Evolutionary conservation across 2,888 invertebrate genomes (phyloP), one percentile per base, ranked within the genome.

Genomic region (Epiblema foenella): DNA sequence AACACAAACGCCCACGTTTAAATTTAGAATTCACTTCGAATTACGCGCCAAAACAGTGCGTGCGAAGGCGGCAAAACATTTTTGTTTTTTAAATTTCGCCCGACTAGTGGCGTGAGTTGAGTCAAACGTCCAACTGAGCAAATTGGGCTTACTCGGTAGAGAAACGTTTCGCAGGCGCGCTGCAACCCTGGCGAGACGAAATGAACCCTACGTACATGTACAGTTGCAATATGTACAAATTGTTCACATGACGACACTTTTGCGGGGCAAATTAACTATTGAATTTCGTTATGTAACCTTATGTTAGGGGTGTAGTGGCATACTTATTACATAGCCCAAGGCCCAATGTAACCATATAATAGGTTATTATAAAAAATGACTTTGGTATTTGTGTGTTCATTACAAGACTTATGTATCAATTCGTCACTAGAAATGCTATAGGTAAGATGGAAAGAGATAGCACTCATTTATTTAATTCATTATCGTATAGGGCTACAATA

Each of bases 91-190:
- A 33, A 7, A 57, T 68, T 68, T 52, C 49, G 42, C 58, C 60
- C 20, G 60, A 71, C 56, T 39, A 46, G 71, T 51, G 66, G 33
- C 60, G 66, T 67, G 56, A 62, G 56, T 66, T 71, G 71, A 51
- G 67, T 49, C 71, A 62, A 71, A 67, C 71, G 67, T 66, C 62
- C 71, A 62, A 71, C 71, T 71, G 71, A 71, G 67, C 60, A 56
- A 71, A 57, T 67, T 67, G 56, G 71, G 62, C 60, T 49, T 62
- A 54, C 52, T 62, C 54, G 49, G 51, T 60, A 37, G 67, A 70
- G 57, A 46, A 20, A 62, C 60, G 54, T 17, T 64, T 71, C 71
- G 71, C 71, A 71, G 67, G 71, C 71, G 71, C 71, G 66, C 15
- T 71, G 66, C 71, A 71, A 52, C 24, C 49, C 59, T 29, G 69